These are phyloP conservation scores for Scaptomyza flava DNA, from an alignment of 2,888 invertebrate genomes.

Conservation along the genomic window DNA sequence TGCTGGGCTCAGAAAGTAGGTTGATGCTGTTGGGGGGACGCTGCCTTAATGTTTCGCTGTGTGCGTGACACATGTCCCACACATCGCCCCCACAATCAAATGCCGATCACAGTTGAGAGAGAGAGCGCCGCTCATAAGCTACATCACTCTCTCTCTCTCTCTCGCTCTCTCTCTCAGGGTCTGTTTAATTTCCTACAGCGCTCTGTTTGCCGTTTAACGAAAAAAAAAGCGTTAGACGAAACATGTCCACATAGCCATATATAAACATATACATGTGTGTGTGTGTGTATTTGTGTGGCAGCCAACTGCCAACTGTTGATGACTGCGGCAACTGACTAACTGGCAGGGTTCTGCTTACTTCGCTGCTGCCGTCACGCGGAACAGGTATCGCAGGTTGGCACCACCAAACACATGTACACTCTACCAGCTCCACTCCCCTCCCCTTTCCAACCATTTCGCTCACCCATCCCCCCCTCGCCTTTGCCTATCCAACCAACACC, in stretches of 20 bases:
- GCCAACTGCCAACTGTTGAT: conserved; percentile 69
- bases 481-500: neutral
- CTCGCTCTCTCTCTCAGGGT: conserved; percentile 44
- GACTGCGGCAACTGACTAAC: conserved; percentile 75
- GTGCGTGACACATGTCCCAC: conserved; percentile 69
- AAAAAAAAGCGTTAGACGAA: conserved; percentile 60
- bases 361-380: conserved; percentile 68
- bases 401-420: conserved; percentile 71
- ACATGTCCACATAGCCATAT: conserved; percentile 47
- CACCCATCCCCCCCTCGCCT: neutral
- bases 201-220: conserved; percentile 58
- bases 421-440: neutral
- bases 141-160: neutral
- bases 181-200: conserved; percentile 66
- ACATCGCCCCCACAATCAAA: conserved; percentile 70
- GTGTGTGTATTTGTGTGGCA: conserved; percentile 50
- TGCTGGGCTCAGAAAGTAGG: conserved; percentile 68
- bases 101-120: conserved; percentile 43
- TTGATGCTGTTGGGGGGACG: conserved; percentile 46
- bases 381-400: conserved; percentile 79
- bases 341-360: conserved; percentile 60
- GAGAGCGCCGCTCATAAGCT: neutral
- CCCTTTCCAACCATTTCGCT: neutral
- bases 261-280: conserved; percentile 17
- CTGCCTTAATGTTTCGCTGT: conserved; percentile 43